phyloP scores from a whole-genome alignment of 1,140 invertebrate species.

The Branchinecta lindahli region DNA sequence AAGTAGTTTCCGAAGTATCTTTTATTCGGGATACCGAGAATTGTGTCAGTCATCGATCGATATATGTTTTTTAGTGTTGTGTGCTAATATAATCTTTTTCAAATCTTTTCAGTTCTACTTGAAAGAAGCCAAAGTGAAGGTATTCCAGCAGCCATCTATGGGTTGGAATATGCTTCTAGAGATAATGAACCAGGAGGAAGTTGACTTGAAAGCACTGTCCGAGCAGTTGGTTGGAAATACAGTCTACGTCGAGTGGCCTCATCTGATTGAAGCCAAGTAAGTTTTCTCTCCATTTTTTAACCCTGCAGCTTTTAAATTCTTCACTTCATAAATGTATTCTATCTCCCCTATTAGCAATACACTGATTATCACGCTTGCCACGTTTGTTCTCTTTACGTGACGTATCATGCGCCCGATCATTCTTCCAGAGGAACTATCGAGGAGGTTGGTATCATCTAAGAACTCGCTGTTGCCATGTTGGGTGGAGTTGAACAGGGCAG shows the following conservation, averaged over 20 bases:
- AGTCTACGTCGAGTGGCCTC: slow-evolving; percentile 74
- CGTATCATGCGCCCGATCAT: no score
- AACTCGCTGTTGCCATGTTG: no score
- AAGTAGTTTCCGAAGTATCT: no score
- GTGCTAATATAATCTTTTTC: slow-evolving; percentile 23
- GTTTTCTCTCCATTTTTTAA: slow-evolving; percentile 14
- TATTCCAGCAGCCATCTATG: slow-evolving; percentile 67
- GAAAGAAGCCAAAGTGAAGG: slow-evolving; percentile 53
- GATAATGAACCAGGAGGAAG: slow-evolving; percentile 32
- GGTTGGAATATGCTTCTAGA: slow-evolving; percentile 66
- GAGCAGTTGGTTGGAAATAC: slow-evolving; percentile 48
- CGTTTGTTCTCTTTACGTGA: no score
- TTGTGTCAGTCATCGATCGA: no score
- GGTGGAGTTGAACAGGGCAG: no score
- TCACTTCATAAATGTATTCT: no score
- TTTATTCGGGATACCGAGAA: no score
- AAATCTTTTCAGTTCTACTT: slow-evolving; percentile 39
- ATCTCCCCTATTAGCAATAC: no score
- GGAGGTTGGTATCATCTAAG: no score
- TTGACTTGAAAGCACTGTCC: slow-evolving; percentile 35
- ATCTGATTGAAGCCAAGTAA: slow-evolving; percentile 50
- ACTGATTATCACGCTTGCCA: no score
- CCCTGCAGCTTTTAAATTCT: not conserved
- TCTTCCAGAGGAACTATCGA: no score
- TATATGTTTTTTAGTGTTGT: not conserved